Evolutionary conservation across 2,797 vertebrate genomes (phyloP).

Genomic region (Pachyuromys duprasi): DNA sequence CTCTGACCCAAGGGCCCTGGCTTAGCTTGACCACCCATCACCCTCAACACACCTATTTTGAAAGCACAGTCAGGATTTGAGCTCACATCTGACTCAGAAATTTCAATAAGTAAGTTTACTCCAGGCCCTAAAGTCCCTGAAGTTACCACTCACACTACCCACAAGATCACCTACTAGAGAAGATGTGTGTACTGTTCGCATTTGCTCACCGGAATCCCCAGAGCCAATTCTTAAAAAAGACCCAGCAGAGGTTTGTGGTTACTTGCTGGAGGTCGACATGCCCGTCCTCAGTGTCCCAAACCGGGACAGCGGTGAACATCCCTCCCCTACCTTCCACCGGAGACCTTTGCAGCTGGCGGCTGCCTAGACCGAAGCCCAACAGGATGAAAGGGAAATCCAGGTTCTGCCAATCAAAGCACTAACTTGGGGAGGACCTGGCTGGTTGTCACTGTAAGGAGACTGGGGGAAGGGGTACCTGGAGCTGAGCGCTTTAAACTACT

Average conservation of each 20-base stretch:
- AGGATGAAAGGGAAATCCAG: neutral
- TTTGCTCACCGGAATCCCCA: neutral
- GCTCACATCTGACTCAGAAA: neutral
- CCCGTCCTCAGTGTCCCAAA: neutral
- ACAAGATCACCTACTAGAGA: neutral
- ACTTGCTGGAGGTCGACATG: neutral
- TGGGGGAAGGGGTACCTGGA: neutral
- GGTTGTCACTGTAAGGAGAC: neutral
- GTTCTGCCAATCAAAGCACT: neutral
- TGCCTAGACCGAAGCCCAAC: neutral
- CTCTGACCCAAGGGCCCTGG: neutral
- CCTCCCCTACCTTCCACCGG: neutral
- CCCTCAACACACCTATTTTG: neutral
- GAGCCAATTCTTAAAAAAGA: neutral
- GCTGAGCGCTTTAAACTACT: neutral
- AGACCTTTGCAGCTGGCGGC: neutral
- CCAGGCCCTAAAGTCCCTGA: neutral
- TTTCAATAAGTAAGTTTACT: neutral
- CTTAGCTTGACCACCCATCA: neutral
- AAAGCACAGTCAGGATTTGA: neutral
- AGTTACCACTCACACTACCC: neutral
- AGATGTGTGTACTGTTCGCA: neutral
- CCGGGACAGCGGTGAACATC: neutral
- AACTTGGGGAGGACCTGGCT: neutral
- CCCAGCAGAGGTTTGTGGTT: neutral